Conservation (phyloP, 2,113 vertebrate genomes). For the Muntiacus reevesi region DNA sequence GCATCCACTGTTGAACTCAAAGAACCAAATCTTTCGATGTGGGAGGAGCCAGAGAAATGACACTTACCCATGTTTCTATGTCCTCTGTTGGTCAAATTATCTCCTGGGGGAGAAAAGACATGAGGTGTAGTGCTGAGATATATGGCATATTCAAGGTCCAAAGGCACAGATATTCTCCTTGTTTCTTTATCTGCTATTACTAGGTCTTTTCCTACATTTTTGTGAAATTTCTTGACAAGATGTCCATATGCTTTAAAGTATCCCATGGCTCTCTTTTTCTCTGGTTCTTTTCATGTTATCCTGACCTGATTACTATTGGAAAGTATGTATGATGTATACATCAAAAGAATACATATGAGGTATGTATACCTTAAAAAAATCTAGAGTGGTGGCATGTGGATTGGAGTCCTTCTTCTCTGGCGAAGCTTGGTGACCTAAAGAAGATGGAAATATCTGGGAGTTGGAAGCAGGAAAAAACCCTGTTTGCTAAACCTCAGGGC, state of each 20-base stretch:
- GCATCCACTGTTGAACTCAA: not conserved
- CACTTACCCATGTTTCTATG: not conserved
- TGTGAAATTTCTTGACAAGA: not conserved
- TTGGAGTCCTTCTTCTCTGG: not conserved
- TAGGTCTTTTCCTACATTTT: not conserved
- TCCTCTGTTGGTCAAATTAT: not conserved
- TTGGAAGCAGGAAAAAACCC: not conserved
- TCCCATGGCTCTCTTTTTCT: not conserved
- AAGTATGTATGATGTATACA: not conserved
- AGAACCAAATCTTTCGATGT: not conserved
- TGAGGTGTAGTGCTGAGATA: accelerated
- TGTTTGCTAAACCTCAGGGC: not conserved
- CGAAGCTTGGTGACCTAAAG: not conserved
- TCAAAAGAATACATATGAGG: not conserved
- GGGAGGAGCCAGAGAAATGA: not conserved
- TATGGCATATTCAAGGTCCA: not conserved
- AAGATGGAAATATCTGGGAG: not conserved
- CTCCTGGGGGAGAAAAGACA: not conserved
- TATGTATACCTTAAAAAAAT: not conserved
- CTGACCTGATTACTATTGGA: not conserved
- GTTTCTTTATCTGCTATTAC: not conserved
- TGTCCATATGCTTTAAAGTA: not conserved
- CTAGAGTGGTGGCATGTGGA: not conserved
- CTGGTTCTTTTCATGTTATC: not conserved
- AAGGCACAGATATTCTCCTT: not conserved